Base-by-base conservation (phyloP, 2,888 invertebrate species). In the Drosophila dives region DNA sequence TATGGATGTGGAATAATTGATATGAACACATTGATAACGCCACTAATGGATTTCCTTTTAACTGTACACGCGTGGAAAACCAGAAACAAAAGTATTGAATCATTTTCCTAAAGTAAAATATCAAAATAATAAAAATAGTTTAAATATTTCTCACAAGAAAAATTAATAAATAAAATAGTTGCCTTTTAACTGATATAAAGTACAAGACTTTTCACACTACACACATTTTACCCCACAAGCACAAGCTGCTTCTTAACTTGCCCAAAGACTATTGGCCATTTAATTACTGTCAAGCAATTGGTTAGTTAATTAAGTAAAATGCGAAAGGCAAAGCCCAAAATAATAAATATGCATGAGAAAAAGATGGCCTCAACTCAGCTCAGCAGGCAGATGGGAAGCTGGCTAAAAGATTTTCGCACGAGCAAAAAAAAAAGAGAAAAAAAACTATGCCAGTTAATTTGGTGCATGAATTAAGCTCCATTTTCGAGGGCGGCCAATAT, bases 401-500 rank as follows among this genome's bases (percentile, higher is more conserved):
- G 78, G 62, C 69, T 56, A 61, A 81, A 80, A 71, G 63, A 75
- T 74, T 88, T 85, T 85, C 90, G 88, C 83, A 85, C 80, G 77
- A 68, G 77, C 73, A 63, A 64, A 62, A 73, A 50, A 64, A 3
- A 26, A 4, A 10, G 20, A 4, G 48, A 26, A 48, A 29, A 55
- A 38, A 12, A 38, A 36, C 8, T 2, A 59, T 51, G 53, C 40
- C 74, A 82, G 65, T 73, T 82, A 68, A 86, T 88, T 89, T 85
- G 70, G 86, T 84, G 81, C 86, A 89, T 87, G 89, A 89, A 76
- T 79, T 79, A 79, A 64, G 80, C 38, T 76, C 85, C 70, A 74
- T 86, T 89, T 86, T 53, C 29, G 56, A 65, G 71, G 65, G 50
- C 85, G 85, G 85, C 33, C 64, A 23, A 85, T 83, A 90, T 85